These are phyloP conservation scores for Gallinago solitaria DNA, from an alignment of 2,797 vertebrate species.

Conservation along the genomic window DNA sequence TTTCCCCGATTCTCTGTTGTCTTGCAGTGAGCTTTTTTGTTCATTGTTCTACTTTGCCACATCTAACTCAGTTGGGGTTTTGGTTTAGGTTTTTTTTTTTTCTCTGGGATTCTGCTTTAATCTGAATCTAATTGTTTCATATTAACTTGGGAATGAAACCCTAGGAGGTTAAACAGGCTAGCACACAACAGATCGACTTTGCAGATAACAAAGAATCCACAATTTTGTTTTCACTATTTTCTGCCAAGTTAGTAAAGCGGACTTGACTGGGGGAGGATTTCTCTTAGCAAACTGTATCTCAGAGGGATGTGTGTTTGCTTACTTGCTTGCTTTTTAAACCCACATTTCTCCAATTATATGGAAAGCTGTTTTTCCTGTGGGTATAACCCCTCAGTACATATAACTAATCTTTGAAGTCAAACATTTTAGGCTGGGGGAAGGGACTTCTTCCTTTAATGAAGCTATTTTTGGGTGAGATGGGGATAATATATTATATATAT, in stretches of 20 bases:
- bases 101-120: slow-evolving; percentile 36
- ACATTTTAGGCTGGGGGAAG: not conserved
- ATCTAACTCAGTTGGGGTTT: not conserved
- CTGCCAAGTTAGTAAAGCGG: slow-evolving; percentile 35
- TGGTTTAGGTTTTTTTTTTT: not conserved
- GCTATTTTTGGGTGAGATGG: not conserved
- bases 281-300: not conserved
- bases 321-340: slow-evolving; percentile 9
- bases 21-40: not conserved
- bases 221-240: slow-evolving; percentile 42
- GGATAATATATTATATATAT: not conserved
- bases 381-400: not conserved
- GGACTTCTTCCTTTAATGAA: slow-evolving; percentile 11
- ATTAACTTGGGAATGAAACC: slow-evolving; percentile 36
- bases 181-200: slow-evolving; percentile 26
- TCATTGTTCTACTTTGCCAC: not conserved
- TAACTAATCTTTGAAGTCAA: slow-evolving; percentile 34
- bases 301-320: slow-evolving; percentile 34
- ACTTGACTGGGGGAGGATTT: not conserved
- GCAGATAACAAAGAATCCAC: slow-evolving; percentile 39
- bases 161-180: slow-evolving; percentile 21
- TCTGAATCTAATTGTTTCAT: slow-evolving; percentile 24
- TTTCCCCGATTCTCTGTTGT: not conserved
- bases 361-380: slow-evolving; percentile 26
- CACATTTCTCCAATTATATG: slow-evolving; percentile 18